These are phyloP conservation scores for Apis dorsata DNA, from an alignment of 1,140 invertebrate species.

Conservation along the genomic window DNA sequence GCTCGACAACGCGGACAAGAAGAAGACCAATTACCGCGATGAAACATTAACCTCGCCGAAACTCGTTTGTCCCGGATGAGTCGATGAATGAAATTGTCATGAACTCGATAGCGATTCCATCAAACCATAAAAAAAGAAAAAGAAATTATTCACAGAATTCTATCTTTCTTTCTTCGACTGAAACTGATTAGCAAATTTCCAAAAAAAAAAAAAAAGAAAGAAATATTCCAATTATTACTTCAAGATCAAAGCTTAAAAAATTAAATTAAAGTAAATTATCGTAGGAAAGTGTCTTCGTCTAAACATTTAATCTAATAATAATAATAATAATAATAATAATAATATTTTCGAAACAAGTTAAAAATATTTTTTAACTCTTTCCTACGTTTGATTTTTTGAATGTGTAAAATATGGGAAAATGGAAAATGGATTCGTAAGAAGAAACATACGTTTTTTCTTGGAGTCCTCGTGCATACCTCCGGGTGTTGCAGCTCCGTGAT, in stretches of 20 bases:
- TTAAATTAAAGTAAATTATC: background rate
- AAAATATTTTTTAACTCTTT: background rate
- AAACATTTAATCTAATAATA: background rate
- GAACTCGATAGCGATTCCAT: background rate
- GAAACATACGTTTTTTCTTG: conserved; percentile 80
- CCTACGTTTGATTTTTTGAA: conserved; percentile 19
- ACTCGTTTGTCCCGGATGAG: conserved; percentile 46
- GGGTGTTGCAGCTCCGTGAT: conserved; percentile 71
- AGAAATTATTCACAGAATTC: background rate
- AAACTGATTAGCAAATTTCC: too few relatives aligned
- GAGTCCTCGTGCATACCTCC: conserved; percentile 79
- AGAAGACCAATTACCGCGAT: conserved; percentile 72
- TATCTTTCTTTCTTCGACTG: background rate
- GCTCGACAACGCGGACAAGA: conserved; percentile 68
- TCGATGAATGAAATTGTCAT: conserved; percentile 4
- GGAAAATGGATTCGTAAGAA: conserved; percentile 71
- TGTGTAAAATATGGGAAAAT: background rate
- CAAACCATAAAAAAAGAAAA: too few relatives aligned
- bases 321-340: too few relatives aligned
- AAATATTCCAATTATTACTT: too few relatives aligned
- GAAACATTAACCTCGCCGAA: conserved; percentile 58
- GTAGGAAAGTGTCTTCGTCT: conserved; percentile 20
- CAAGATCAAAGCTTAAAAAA: background rate
- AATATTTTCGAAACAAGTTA: background rate
- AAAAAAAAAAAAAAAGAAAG: too few relatives aligned